Percentiles rank a stretch among this genome's conserved stretches.
Evolutionary conservation across 2,113 vertebrate species (phyloP).

Genomic region (Charadrius vociferus): DNA sequence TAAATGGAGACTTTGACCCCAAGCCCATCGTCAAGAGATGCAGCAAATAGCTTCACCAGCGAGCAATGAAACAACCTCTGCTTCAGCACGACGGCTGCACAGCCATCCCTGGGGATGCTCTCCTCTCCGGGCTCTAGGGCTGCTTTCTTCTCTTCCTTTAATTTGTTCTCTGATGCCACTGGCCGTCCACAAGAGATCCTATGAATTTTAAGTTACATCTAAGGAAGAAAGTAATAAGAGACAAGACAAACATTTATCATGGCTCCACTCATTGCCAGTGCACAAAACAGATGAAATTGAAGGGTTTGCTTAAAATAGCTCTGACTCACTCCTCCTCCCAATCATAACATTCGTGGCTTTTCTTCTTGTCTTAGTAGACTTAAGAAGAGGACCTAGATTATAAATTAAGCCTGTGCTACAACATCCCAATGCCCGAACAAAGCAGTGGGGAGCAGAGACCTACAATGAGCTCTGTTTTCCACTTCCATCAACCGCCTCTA

Average conservation of each 20-base stretch:
- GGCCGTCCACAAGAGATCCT: not conserved
- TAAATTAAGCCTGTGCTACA: not conserved
- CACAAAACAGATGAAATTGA: not conserved
- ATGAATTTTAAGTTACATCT: not conserved
- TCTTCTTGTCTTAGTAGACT: not conserved
- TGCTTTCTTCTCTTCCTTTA: not conserved
- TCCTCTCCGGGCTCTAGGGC: not conserved
- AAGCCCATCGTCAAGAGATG: not conserved
- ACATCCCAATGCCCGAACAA: not conserved
- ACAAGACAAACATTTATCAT: not conserved
- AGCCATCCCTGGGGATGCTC: not conserved
- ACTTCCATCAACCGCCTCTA: not conserved
- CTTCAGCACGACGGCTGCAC: accelerated
- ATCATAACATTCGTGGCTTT: not conserved
- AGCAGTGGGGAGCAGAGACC: not conserved
- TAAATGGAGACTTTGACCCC: not conserved
- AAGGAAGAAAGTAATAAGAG: not conserved
- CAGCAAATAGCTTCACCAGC: not conserved
- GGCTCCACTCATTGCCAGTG: not conserved
- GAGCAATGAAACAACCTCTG: not conserved
- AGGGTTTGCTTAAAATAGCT: not conserved
- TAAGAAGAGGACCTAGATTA: not conserved
- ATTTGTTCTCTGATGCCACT: not conserved
- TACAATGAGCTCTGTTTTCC: not conserved
- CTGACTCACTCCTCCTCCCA: not conserved